These are phyloP conservation scores for Proales similis DNA, from an alignment of 1,140 invertebrate species.

Conservation along the genomic window DNA sequence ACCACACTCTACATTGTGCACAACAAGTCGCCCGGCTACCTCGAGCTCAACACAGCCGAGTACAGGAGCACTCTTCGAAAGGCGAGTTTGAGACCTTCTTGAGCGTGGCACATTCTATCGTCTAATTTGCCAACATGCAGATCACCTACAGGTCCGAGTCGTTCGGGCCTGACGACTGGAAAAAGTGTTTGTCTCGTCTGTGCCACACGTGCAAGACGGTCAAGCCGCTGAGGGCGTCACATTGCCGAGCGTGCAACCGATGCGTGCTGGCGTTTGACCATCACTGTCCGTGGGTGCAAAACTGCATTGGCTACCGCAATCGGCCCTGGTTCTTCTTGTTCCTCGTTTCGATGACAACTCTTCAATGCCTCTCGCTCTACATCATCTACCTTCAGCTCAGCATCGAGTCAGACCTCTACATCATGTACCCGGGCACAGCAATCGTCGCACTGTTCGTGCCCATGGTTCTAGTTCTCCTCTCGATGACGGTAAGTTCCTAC, in stretches of 20 bases:
- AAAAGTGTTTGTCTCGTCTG: constrained; percentile 73
- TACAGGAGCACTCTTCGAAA: constrained; percentile 75
- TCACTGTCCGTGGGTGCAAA: constrained; percentile 53
- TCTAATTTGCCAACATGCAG: not conserved
- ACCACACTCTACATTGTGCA: constrained; percentile 80
- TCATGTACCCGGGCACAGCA: constrained; percentile 1
- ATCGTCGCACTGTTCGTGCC: constrained; percentile 6
- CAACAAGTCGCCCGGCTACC: constrained; percentile 75
- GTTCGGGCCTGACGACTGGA: constrained; percentile 60
- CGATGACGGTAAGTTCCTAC: constrained; percentile 1
- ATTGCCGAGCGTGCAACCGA: constrained; percentile 50
- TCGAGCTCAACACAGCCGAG: constrained; percentile 75
- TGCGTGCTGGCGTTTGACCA: constrained; percentile 53
- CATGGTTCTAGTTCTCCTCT: constrained; percentile 6
- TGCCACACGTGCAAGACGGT: constrained; percentile 84
- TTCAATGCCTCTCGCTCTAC: not conserved
- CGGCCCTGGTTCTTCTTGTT: constrained; percentile 51
- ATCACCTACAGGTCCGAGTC: not conserved
- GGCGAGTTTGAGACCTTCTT: constrained; percentile 40
- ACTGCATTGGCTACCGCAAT: constrained; percentile 52
- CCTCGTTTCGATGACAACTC: constrained; percentile 40
- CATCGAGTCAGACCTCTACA: not conserved
- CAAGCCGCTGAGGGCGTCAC: constrained; percentile 50
- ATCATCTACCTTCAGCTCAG: not conserved
- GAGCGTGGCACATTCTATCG: not conserved